These are phyloP conservation scores for Pararge aegeria DNA, from an alignment of 1,140 invertebrate genomes.

Conservation along the genomic window DNA sequence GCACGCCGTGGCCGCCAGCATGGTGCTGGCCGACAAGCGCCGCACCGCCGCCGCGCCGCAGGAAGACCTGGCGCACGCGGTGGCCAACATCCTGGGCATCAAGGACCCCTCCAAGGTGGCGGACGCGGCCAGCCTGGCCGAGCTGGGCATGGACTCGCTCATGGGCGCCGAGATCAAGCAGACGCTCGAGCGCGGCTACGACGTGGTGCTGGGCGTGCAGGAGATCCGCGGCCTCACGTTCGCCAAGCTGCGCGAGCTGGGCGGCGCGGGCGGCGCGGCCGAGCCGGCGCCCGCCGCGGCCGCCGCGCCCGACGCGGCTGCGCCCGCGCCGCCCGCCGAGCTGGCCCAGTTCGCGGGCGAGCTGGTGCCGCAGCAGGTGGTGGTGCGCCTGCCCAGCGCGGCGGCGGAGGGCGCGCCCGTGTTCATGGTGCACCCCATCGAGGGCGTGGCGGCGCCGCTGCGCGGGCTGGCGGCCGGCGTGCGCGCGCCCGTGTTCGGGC, in stretches of 20 bases:
- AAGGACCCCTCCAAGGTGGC: conserved; percentile 91
- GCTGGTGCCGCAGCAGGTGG: conserved; percentile 82
- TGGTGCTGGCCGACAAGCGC: conserved; percentile 89
- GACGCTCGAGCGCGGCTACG: conserved; percentile 94
- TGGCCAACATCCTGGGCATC: conserved; percentile 92
- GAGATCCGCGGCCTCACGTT: conserved; percentile 93
- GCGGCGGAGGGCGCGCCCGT: conserved; percentile 52
- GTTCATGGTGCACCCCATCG: conserved; percentile 90
- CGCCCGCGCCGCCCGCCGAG: conserved; percentile 32
- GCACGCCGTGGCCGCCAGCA: conserved; percentile 91
- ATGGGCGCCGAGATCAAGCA: conserved; percentile 99
- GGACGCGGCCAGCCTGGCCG: conserved; percentile 87
- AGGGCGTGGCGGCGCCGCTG: conserved; percentile 89
- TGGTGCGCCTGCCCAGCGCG: conserved; percentile 81
- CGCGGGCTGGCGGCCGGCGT: conserved; percentile 85
- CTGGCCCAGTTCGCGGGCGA: conserved; percentile 42
- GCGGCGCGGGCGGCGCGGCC: conserved; percentile 47
- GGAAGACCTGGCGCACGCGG: conserved; percentile 84
- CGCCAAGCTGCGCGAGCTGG: conserved; percentile 85
- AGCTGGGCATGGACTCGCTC: conserved; percentile 97
- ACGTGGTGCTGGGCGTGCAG: conserved; percentile 91
- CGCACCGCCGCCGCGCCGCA: conserved; percentile 76
- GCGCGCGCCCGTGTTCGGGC: conserved; percentile 90
- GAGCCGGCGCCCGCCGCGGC: conserved; percentile 32
- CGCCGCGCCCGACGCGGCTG: conserved; percentile 27